Evolutionary conservation across 92 coral and sea anemone species (phyloP).

Genomic region (Parazoanthus darwini): DNA sequence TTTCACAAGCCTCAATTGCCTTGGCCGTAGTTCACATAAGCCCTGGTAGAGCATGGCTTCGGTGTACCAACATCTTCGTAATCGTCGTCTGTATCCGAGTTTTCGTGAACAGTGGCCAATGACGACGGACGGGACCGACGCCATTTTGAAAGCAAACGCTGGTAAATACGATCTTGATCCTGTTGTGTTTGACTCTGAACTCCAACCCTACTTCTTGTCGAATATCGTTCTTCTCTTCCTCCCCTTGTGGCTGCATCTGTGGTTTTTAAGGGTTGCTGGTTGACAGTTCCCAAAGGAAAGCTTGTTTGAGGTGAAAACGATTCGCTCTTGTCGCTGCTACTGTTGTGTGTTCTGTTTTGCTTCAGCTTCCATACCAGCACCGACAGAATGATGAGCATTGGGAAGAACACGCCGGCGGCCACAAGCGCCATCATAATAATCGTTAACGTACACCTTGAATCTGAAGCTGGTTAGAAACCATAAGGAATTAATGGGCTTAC

Average conservation of each 20-base stretch:
- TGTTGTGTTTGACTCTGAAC: background rate
- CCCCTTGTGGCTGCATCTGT: background rate
- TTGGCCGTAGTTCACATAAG: conserved; percentile 12
- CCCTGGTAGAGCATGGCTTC: background rate
- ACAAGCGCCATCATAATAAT: background rate
- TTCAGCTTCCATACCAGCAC: background rate
- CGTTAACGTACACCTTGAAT: background rate
- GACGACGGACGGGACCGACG: background rate
- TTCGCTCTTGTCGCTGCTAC: background rate
- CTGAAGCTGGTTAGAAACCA: background rate
- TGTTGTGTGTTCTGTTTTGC: background rate
- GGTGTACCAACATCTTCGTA: background rate
- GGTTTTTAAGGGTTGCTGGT: background rate
- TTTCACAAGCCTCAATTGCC: background rate
- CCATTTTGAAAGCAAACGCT: conserved; percentile 20
- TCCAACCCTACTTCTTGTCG: background rate
- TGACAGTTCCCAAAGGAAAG: background rate
- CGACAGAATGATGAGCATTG: background rate
- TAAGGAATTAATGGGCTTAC: background rate
- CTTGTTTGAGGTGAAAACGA: background rate
- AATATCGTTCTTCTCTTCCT: background rate
- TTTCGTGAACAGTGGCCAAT: conserved; percentile 2
- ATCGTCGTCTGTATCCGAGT: background rate
- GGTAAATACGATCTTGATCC: background rate
- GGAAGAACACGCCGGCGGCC: background rate